phyloP scores from a whole-genome alignment of 2,797 vertebrate genomes.

The Mycteria americana region DNA sequence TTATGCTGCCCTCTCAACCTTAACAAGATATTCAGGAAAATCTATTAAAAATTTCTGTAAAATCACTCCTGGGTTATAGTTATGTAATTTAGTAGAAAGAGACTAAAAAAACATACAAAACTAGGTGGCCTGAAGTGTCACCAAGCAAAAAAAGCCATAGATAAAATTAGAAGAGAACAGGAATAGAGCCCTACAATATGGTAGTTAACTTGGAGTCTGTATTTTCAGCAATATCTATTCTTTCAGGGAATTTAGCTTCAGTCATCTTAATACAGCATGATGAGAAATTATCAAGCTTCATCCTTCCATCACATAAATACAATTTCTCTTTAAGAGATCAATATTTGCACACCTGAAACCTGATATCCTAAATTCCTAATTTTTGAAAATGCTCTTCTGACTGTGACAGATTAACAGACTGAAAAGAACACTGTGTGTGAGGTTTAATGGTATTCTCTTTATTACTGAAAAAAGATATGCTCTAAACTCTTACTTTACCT shows the following conservation, averaged over 20 bases:
- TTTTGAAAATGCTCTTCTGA: not conserved
- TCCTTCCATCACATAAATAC: not conserved
- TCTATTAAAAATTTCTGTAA: not conserved
- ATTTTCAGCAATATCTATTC: not conserved
- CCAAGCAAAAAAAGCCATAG: not conserved
- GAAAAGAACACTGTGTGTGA: not conserved
- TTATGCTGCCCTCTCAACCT: not conserved
- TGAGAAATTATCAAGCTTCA: not conserved
- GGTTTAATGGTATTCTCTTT: not conserved
- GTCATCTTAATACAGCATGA: not conserved
- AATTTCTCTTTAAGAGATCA: not conserved
- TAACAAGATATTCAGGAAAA: not conserved
- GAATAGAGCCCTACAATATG: not conserved
- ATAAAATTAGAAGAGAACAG: not conserved
- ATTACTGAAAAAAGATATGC: not conserved
- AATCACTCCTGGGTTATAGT: not conserved
- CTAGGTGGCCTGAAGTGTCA: not conserved
- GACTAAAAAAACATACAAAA: not conserved
- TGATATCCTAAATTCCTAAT: not conserved
- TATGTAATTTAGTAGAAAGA: not conserved
- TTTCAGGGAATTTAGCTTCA: not conserved
- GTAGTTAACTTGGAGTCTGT: not conserved
- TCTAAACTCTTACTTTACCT: not conserved
- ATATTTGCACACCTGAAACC: not conserved
- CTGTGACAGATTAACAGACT: not conserved